Evolutionary conservation across 2,888 invertebrate genomes (phyloP), one percentile per base, ranked within the genome.

Genomic region (Sesia apiformis): DNA sequence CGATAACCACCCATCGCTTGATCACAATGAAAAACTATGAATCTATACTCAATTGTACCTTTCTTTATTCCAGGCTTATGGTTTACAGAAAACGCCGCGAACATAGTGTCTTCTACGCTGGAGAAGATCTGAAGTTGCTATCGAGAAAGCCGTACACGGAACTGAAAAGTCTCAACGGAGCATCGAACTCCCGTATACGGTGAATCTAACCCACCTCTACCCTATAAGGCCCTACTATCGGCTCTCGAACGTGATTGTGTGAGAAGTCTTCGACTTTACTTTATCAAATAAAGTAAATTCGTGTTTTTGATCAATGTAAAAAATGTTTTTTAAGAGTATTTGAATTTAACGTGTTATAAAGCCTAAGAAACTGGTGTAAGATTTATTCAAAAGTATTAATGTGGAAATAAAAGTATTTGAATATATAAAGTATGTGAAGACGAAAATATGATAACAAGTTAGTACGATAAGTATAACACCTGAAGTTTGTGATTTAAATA

Each of bases 71-170:
- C 88, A 91, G 90, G 8, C 60, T 90, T 38, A 63, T 90, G 70
- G 76, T 90, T 57, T 91, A 90, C 71, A 80, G 76, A 59, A 90
- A 81, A 59, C 77, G 90, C 3, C 72, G 54, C 3, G 70, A 52
- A 43, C 50, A 50, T 50, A 46, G n/a, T 23, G 50, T 38, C 7
- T 79, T 78, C 4, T 79, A 78, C 62, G 64, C 72, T 0, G 78
- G 78, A 0, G 89, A 89, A 50, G 83, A 83, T 52, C 66, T 78
- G 41, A 84, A 78, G 52, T 69, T 89, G 0, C 66, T 90, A 0
- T 72, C 80, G 0, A 63, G 75, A 50, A 78, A 70, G 53, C 78
- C 86, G 0, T 90, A 83, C 66, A 90, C 89, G 0, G 90, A 90
- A 56, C 70, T 90, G 0, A 73, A 69, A 58, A 90, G 76, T 71